These are phyloP conservation scores for Synanthedon andrenaeformis DNA, from an alignment of 2,888 invertebrate genomes.

Conservation along the genomic window DNA sequence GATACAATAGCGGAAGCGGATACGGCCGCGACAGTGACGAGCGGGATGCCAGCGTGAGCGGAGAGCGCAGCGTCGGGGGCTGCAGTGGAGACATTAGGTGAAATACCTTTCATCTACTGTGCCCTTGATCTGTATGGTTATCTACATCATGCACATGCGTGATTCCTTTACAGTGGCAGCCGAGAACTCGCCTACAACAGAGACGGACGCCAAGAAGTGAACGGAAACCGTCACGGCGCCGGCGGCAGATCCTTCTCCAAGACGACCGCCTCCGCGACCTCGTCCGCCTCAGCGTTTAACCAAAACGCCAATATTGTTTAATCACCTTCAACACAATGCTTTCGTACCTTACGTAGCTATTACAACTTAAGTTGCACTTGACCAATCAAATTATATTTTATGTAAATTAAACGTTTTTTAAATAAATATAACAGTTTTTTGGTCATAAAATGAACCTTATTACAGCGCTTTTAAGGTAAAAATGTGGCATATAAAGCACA, in stretches of 20 bases:
- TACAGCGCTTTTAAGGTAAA: no score
- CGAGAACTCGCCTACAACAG: slow-evolving; percentile 25
- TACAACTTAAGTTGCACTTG: no score
- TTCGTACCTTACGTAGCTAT: no score
- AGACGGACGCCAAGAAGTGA: slow-evolving; percentile 15
- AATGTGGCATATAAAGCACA: no score
- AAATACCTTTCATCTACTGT: background rate
- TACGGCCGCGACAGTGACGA: slow-evolving; percentile 30
- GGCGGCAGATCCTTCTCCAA: slow-evolving; percentile 22
- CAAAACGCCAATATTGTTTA: background rate
- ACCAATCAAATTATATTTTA: no score
- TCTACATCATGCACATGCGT: background rate
- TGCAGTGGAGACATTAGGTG: slow-evolving; percentile 14
- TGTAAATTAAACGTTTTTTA: no score
- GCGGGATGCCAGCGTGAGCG: slow-evolving; percentile 27
- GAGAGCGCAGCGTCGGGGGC: slow-evolving; percentile 21
- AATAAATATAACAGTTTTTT: no score
- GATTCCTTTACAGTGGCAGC: slow-evolving; percentile 17
- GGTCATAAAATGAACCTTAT: no score
- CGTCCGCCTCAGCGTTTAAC: slow-evolving; percentile 12
- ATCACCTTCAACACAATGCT: background rate
- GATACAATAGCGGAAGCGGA: slow-evolving; percentile 7
- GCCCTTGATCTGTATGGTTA: background rate
- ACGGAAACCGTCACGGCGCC: slow-evolving; percentile 16
- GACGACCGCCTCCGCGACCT: slow-evolving; percentile 22